These are phyloP conservation scores for Patella ulyssiponensis DNA, from an alignment of 2,888 invertebrate genomes.

Conservation along the genomic window DNA sequence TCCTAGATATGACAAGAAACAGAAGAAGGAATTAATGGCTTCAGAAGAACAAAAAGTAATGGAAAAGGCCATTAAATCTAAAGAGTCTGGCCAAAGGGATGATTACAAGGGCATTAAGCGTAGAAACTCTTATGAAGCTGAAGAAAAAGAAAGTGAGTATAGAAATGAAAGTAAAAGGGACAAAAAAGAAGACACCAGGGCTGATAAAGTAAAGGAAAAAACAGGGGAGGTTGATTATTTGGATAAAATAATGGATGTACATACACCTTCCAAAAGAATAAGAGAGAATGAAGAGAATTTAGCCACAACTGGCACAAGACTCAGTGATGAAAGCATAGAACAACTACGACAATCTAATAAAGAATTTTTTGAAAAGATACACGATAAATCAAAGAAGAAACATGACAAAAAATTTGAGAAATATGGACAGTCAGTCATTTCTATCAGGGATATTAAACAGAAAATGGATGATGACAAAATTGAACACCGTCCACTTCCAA, in stretches of 20 bases:
- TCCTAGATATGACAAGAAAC: slow-evolving; percentile 13
- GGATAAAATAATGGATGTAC: background rate
- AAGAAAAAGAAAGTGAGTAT: slow-evolving; percentile 18
- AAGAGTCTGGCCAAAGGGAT: slow-evolving; percentile 27
- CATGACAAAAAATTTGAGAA: too few relatives aligned
- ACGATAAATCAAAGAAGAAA: too few relatives aligned
- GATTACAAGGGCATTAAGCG: slow-evolving; percentile 23
- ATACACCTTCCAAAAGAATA: too few relatives aligned
- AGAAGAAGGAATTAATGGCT: slow-evolving; percentile 23
- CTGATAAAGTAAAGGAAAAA: background rate
- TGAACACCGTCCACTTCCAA: too few relatives aligned
- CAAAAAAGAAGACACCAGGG: slow-evolving; percentile 11
- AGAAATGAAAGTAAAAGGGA: slow-evolving; percentile 1
- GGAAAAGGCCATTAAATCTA: slow-evolving; percentile 16
- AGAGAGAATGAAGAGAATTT: slow-evolving; percentile 9
- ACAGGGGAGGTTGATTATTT: background rate
- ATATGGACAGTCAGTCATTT: too few relatives aligned
- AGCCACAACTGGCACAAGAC: slow-evolving; percentile 13
- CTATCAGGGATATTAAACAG: too few relatives aligned
- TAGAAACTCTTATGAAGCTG: slow-evolving; percentile 26
- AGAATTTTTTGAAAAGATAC: background rate
- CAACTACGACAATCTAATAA: slow-evolving; percentile 19
- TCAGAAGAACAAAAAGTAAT: slow-evolving; percentile 15
- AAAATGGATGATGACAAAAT: too few relatives aligned
- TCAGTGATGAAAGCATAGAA: background rate